Evolutionary conservation across 2,888 invertebrate genomes (phyloP).

Genomic region (Rutpela maculata): DNA sequence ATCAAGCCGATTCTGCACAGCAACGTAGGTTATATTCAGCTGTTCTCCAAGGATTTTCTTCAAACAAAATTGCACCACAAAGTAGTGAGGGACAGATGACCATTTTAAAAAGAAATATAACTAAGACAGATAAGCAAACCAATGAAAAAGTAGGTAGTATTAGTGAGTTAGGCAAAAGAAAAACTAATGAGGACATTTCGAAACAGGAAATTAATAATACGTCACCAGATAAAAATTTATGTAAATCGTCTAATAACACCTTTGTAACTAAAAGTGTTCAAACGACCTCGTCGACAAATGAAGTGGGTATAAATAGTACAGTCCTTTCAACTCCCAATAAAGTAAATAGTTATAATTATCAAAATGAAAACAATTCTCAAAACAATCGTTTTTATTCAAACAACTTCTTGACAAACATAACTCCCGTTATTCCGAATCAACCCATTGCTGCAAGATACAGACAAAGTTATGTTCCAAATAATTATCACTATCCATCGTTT

Average conservation of each 20-base stretch:
- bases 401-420: conserved; percentile 46
- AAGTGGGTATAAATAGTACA: conserved; percentile 43
- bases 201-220: conserved; percentile 22
- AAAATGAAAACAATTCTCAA: conserved; percentile 35
- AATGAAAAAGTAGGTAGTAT: conserved; percentile 49
- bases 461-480: conserved; percentile 46
- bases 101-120: conserved; percentile 48
- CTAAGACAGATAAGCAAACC: conserved; percentile 38
- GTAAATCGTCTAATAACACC: conserved; percentile 17
- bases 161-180: conserved; percentile 48
- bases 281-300: conserved; percentile 44
- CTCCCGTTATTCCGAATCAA: conserved; percentile 35
- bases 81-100: conserved; percentile 52
- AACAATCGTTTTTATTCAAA: conserved; percentile 43
- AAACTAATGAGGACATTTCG: conserved; percentile 38
- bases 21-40: conserved; percentile 69
- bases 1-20: conserved; percentile 49
- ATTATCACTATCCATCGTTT: conserved; percentile 51
- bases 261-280: conserved; percentile 48
- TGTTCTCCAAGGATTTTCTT: conserved; percentile 69
- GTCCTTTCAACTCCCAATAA: conserved; percentile 27
- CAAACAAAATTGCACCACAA: conserved; percentile 50
- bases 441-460: conserved; percentile 41
- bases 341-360: conserved; percentile 20
- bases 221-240: conserved; percentile 18